Conservation (phyloP, 2,888 invertebrate genomes). For the Noctua pronuba region DNA sequence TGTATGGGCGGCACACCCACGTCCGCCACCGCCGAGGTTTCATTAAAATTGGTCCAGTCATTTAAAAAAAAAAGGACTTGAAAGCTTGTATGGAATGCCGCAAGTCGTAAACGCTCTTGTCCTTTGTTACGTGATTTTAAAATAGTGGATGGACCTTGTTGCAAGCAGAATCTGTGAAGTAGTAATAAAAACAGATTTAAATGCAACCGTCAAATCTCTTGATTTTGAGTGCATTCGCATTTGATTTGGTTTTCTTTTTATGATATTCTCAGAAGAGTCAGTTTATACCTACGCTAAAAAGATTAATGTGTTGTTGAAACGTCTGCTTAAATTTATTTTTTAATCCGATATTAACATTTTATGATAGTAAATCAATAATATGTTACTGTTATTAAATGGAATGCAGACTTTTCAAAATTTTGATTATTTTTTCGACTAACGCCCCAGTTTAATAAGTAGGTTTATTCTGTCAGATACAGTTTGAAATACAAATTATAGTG, state of each 20-base stretch:
- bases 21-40: no score
- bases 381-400: neutral
- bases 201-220: neutral
- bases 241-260: no score
- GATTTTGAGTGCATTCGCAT: no score
- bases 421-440: neutral
- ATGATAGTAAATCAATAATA: neutral
- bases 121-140: neutral
- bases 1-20: no score
- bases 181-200: neutral
- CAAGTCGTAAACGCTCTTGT: no score
- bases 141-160: neutral
- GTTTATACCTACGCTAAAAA: no score
- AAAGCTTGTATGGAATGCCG: no score
- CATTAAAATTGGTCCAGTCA: no score
- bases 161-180: no score
- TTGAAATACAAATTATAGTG: neutral
- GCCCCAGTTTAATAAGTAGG: neutral
- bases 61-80: no score
- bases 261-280: no score
- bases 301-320: neutral
- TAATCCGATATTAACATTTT: neutral
- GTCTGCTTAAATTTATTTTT: slow-evolving; percentile 5
- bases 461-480: neutral
- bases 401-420: neutral